Conservation (phyloP, 2,113 vertebrate genomes). For the Perca schrenkii region DNA sequence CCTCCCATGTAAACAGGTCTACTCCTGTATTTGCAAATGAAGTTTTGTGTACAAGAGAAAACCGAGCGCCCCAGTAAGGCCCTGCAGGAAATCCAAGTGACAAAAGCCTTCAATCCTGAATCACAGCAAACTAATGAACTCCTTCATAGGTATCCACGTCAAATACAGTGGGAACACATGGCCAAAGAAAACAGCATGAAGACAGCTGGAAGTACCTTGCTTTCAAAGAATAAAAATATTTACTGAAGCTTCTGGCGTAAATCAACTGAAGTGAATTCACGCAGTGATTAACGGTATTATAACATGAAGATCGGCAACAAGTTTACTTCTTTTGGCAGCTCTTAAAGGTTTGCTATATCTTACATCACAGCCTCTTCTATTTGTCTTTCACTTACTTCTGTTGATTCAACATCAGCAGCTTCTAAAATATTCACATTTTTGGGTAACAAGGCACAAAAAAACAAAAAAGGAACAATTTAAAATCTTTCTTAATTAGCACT, state of each 20-base stretch:
- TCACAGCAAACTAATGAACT: background rate
- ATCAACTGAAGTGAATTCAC: background rate
- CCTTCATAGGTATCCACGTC: background rate
- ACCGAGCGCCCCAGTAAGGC: background rate
- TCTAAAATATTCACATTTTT: background rate
- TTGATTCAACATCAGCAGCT: background rate
- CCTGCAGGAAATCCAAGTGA: background rate
- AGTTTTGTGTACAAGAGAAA: background rate
- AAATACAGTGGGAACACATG: background rate
- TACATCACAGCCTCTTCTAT: background rate
- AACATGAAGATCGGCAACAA: background rate
- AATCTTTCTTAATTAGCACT: background rate
- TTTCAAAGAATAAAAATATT: slow-evolving; percentile 9
- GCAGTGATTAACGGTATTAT: background rate
- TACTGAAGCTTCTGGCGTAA: slow-evolving; percentile 1
- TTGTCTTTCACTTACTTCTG: background rate
- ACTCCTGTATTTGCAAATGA: slow-evolving; percentile 22
- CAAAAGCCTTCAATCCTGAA: slow-evolving; percentile 8
- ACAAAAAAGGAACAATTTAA: background rate
- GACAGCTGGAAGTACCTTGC: background rate
- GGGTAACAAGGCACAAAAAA: background rate
- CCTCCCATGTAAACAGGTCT: slow-evolving; percentile 16
- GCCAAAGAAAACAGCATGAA: background rate
- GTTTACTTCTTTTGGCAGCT: background rate
- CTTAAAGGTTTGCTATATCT: background rate